Evolutionary conservation across 2,797 vertebrate genomes (phyloP), one percentile per base, ranked within the genome.

Genomic region (Luscinia luscinia): DNA sequence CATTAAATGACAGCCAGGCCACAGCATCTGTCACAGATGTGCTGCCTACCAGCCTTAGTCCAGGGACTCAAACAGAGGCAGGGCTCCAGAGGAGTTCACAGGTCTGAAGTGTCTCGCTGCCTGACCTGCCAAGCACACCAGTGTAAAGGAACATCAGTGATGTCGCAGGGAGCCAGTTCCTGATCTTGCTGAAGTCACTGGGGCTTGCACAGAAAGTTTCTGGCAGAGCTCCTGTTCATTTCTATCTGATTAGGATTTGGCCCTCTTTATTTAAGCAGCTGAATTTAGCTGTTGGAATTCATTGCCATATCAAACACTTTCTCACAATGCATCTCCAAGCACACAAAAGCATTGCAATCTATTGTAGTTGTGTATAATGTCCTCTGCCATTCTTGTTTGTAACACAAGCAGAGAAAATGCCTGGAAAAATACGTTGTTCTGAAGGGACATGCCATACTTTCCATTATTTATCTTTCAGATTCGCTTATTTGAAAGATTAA

Each of bases 1-100:
- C 74, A 83, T 3, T 20, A 45, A 69, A 38, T 21, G 62, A 45
- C 40, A 76, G 28, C 15, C 45, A 76, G 38, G 55, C 36, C 52
- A 20, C 28, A 52, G 34, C 34, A 26, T 61, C 41, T 85, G 61
- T 70, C 32, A 6, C 0, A 0, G 48, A 36, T 2, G 2, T 69
- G 41, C 63, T 82, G 15, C 74, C 59, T 26, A 9, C 26, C 26
- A 36, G 40, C 43, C 34, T 59, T 36, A 20, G 62, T 34, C 48
- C 43, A 68, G 36, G 46, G 28, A 13, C 41, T 24, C 36, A 63
- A 4, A 69, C 30, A n/a, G 34, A 91, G n/a, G 38, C 52, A 92
- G 36, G 24, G 41, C n/a, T 69, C 36, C 32, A 40, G 9, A 82
- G 62, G 63, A 77, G 34, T 92, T 83, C 61, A 34, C 20, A 46